Conservation (phyloP, 2,113 vertebrate genomes). For the Hemichromis elongatus region DNA sequence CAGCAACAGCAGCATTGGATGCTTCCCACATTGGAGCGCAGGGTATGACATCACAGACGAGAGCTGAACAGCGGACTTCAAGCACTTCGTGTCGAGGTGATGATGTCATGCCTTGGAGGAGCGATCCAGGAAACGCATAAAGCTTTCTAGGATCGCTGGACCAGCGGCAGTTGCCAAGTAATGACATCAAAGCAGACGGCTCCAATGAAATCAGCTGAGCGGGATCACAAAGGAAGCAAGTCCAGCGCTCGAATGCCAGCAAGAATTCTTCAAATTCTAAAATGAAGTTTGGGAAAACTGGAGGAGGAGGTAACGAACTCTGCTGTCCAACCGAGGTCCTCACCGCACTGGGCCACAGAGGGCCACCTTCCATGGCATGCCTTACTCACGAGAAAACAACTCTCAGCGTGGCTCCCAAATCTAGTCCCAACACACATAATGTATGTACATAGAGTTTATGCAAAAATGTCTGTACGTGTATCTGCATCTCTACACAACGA, state of each 20-base stretch:
- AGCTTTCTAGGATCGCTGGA: background rate
- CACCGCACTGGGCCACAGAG: background rate
- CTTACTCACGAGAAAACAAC: constrained; percentile 18
- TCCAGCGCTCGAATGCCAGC: background rate
- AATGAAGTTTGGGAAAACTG: background rate
- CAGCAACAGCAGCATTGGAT: background rate
- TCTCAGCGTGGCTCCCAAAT: constrained; percentile 30
- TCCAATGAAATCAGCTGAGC: background rate
- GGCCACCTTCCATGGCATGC: constrained; percentile 28
- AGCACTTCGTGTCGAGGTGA: background rate
- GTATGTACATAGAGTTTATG: constrained; percentile 46
- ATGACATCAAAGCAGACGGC: constrained; percentile 20
- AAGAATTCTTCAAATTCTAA: background rate
- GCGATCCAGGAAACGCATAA: background rate
- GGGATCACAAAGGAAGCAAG: background rate
- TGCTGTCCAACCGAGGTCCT: background rate
- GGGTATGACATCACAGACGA: constrained; percentile 4
- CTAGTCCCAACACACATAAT: constrained; percentile 15
- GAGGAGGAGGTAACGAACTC: background rate
- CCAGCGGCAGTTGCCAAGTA: background rate
- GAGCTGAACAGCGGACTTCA: background rate
- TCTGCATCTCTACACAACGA: background rate
- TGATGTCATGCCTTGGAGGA: constrained; percentile 39
- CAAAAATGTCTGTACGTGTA: constrained; percentile 12
- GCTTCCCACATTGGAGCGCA: background rate